These are phyloP conservation scores for Pelodytes ibericus DNA, from an alignment of 2,797 vertebrate species.

Conservation along the genomic window DNA sequence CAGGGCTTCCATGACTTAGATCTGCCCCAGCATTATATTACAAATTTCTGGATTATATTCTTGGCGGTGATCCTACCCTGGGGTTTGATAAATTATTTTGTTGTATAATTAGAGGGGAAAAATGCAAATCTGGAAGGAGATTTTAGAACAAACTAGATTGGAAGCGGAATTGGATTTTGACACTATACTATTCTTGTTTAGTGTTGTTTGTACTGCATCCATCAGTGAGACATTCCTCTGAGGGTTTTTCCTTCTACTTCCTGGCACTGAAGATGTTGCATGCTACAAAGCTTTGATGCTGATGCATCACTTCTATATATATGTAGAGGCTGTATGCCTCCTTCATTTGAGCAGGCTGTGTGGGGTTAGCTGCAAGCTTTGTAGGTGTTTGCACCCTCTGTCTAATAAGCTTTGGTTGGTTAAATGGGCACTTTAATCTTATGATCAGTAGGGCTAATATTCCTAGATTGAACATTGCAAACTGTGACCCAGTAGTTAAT, in stretches of 20 bases:
- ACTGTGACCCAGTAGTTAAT: too few relatives aligned
- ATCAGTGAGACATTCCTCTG: slow-evolving; percentile 20
- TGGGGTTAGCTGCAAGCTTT: background rate
- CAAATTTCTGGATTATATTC: background rate
- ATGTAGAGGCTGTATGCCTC: slow-evolving; percentile 18
- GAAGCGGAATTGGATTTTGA: background rate
- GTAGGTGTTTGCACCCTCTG: background rate
- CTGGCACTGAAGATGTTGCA: slow-evolving; percentile 35
- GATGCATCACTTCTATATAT: slow-evolving; percentile 43
- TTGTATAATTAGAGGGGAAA: background rate
- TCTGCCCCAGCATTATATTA: too few relatives aligned
- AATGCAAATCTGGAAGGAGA: background rate
- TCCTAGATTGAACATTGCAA: too few relatives aligned
- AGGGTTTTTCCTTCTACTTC: slow-evolving; percentile 39
- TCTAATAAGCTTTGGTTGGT: too few relatives aligned
- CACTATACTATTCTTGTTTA: slow-evolving; percentile 19
- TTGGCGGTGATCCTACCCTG: background rate
- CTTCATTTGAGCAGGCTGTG: background rate
- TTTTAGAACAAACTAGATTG: background rate
- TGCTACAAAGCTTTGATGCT: slow-evolving; percentile 33
- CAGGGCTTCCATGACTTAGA: too few relatives aligned
- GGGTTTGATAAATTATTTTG: background rate
- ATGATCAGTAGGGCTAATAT: too few relatives aligned
- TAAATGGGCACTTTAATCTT: too few relatives aligned
- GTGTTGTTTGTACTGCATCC: slow-evolving; percentile 27